Base-by-base conservation (phyloP, 2,113 vertebrate species). In the Lampris incognitus region DNA sequence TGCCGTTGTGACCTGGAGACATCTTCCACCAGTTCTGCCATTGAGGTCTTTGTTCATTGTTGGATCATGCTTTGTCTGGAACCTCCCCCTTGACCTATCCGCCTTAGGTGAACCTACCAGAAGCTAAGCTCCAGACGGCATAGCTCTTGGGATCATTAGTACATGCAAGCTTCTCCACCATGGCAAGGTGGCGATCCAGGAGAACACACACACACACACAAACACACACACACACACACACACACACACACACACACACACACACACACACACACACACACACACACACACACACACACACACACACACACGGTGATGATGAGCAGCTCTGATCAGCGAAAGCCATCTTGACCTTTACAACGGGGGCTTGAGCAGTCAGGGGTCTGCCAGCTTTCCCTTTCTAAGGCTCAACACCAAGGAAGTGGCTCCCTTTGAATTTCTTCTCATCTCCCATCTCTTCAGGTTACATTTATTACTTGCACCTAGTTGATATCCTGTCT, bases 261-360 rank as follows among this genome's bases (percentile, higher is more conserved):
- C 36, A 72, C 44, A 65, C 9, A 5, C 54, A 65, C 24, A 46
- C 64, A 57, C 24, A n/a, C 64, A 24, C 50, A 3, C 51, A 13
- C 51, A 54, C 59, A 10, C 48, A 56, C 59, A 11, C 40, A 69
- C 61, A 36, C 4, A 62, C 36, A 72, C 44, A 65, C 9, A 5
- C 54, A 65, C 24, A 46, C 64, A 57, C 24, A n/a, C 64, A 91
- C 90, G 84, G 88, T 90, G 83, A 92, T 92, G 92, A 93, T 92
- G 88, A 94, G 88, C 81, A 84, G 85, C 72, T 4, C n/a, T 86
- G 94, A 94, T 94, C 93, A 90, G 88, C 88, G 88, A 80, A 91
- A 91, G 87, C 88, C 91, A 92, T 94, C 93, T 93, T 85, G 74
- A 70, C 63, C 85, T 86, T 94, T 90, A 94, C 93, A 94, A 87